Percentiles rank a stretch among this genome's conserved stretches.
Evolutionary conservation across 2,797 vertebrate genomes (phyloP).

Genomic region (Betta splendens): DNA sequence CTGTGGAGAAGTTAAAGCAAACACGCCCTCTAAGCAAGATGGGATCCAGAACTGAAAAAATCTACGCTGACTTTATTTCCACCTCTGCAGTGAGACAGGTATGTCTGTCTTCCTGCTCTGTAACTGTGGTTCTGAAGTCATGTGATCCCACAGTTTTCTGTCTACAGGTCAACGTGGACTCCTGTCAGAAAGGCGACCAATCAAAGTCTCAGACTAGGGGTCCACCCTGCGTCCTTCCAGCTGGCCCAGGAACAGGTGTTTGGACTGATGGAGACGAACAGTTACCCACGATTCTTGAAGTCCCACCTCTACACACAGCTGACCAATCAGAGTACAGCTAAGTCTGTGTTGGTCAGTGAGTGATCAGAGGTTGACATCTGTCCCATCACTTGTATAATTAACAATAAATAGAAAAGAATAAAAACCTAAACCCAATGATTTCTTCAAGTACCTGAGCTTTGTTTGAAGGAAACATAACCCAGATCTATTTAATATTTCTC

Average conservation of each 20-base stretch:
- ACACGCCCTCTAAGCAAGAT: slow-evolving; percentile 89
- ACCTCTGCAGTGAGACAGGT: slow-evolving; percentile 92
- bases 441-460: background rate
- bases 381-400: too few species aligned
- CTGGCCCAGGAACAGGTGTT: slow-evolving; percentile 91
- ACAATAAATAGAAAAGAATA: too few species aligned
- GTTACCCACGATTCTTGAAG: slow-evolving; percentile 93
- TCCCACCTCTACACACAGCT: slow-evolving; percentile 92
- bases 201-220: slow-evolving; percentile 78
- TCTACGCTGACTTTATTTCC: slow-evolving; percentile 90
- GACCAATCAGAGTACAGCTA: slow-evolving; percentile 10
- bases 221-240: slow-evolving; percentile 86
- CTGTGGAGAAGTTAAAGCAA: slow-evolving; percentile 91
- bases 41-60: slow-evolving; percentile 87
- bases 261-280: slow-evolving; percentile 94
- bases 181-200: slow-evolving; percentile 90
- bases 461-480: background rate
- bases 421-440: too few species aligned
- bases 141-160: slow-evolving; percentile 7
- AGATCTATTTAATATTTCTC: background rate
- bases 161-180: slow-evolving; percentile 92
- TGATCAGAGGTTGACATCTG: background rate
- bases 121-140: slow-evolving; percentile 4
- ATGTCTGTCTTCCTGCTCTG: slow-evolving; percentile 7
- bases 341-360: slow-evolving; percentile 27